Percentiles rank a stretch among this genome's conserved stretches.
These are phyloP conservation scores for Hepsetus odoe DNA, from an alignment of 2,113 vertebrate genomes.

Conservation along the genomic window DNA sequence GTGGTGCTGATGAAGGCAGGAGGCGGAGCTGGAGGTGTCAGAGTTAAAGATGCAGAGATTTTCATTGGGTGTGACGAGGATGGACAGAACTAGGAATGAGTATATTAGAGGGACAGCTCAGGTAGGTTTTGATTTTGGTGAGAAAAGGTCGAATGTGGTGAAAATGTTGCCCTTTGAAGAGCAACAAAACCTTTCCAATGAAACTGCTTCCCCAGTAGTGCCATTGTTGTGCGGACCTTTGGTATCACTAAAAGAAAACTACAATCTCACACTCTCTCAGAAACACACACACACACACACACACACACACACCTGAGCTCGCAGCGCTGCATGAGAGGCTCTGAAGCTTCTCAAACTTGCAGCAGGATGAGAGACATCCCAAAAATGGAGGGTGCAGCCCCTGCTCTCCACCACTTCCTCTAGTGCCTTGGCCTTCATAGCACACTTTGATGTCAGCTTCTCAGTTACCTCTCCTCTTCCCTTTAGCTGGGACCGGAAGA, in stretches of 20 bases:
- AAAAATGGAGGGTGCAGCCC: slow-evolving; percentile 8
- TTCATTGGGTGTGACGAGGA: too few relatives aligned
- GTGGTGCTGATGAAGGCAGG: too few relatives aligned
- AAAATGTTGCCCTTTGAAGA: too few relatives aligned
- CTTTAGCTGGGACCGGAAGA: slow-evolving; percentile 5
- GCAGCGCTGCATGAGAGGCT: not conserved
- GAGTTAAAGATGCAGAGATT: too few relatives aligned
- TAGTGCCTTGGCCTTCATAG: not conserved
- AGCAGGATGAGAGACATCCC: slow-evolving; percentile 26
- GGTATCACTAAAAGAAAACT: not conserved
- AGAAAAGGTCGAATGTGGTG: too few relatives aligned
- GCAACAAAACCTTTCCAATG: too few relatives aligned
- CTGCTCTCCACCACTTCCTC: not conserved
- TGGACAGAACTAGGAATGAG: too few relatives aligned
- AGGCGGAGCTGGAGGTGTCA: too few relatives aligned
- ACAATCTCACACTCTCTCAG: not conserved
- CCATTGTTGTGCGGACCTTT: too few relatives aligned
- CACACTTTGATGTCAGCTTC: slow-evolving; percentile 30
- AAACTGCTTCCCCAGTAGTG: too few relatives aligned
- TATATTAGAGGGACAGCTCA: too few relatives aligned
- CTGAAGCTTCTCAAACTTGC: slow-evolving; percentile 46
- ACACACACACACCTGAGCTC: not conserved
- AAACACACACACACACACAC: not conserved
- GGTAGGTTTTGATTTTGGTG: too few relatives aligned
- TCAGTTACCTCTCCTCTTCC: not conserved